These are phyloP conservation scores for Malurus melanocephalus DNA, from an alignment of 2,113 vertebrate genomes.

Conservation along the genomic window DNA sequence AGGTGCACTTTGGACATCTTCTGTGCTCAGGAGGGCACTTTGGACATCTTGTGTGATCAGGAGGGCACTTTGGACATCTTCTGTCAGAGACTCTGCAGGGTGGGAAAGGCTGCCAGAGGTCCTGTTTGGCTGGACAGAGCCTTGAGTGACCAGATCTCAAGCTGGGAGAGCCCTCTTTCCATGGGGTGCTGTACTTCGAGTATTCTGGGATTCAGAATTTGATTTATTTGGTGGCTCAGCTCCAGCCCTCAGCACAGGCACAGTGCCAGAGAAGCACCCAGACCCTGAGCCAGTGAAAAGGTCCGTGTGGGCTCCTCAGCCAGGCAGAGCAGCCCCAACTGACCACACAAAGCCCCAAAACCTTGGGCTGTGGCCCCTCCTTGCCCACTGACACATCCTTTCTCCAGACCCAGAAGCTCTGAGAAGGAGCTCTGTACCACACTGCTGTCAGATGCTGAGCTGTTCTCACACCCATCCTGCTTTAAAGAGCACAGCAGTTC, in stretches of 20 bases:
- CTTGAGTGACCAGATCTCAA: background rate
- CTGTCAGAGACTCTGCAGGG: fast-evolving
- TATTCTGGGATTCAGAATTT: background rate
- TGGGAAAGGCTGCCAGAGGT: background rate
- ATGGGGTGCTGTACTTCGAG: background rate
- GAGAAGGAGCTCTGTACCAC: background rate
- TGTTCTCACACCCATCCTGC: background rate
- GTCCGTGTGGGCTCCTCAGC: background rate
- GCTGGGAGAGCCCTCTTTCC: background rate
- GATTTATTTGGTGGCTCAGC: background rate
- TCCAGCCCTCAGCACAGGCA: background rate
- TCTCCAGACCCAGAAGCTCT: background rate
- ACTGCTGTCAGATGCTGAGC: background rate
- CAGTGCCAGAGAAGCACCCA: background rate
- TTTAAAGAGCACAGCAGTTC: background rate
- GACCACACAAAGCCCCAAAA: fast-evolving
- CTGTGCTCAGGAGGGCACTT: no score
- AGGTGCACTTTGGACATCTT: background rate
- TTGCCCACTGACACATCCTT: background rate
- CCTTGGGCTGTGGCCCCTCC: fast-evolving
- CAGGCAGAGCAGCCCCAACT: background rate
- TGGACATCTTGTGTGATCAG: background rate
- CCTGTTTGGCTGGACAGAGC: background rate
- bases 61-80: background rate
- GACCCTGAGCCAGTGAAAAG: background rate